Evolutionary conservation across 2,888 invertebrate species (phyloP), one percentile per base, ranked within the genome.

Genomic region (Phania funesta): DNA sequence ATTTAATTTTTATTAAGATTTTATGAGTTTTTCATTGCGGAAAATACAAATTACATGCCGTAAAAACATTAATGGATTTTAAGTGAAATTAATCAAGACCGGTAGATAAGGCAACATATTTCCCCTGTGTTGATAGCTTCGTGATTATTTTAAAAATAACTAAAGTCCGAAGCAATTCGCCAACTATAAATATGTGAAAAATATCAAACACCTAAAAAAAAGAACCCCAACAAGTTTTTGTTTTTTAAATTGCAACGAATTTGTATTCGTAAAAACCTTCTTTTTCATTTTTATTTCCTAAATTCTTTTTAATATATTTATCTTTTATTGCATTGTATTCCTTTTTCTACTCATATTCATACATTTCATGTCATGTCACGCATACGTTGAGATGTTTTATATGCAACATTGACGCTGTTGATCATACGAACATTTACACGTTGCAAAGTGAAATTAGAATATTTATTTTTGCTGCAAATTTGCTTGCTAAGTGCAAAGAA

Each of bases 191-290:
- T 1, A 58, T 6, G 11, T 35, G 32, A 16, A 22, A 2, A 24
- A 24, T 26, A 24, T 3, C 16, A 52, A 54, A 32, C 16, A 3
- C 11, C 18, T 35, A 32, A 48, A 48, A 9, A 13, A 11, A 16
- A 24, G 16, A 8, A 38, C n/a, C n/a, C 20, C 0, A 38, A 60
- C 44, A 16, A 58, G 41, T 22, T 29, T 50, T 54, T 29, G 26
- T 35, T 48, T 41, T 13, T 44, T 26, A 71, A 60, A 68, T 38
- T 62, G 64, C 64, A 70, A 58, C 71, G 78, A 71, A 71, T 71
- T 78, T 65, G 65, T 24, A 26, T 73, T 71, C 71, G 50, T 48
- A 65, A 78, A 78, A 22, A 3, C n/a, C n/a, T 38, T 67, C 46
- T 38, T 20, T 60, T 65, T 16, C n/a, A 3, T 50, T 78, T 48